Base-by-base conservation (phyloP, 2,888 invertebrate species). In the Drosophila merina region DNA sequence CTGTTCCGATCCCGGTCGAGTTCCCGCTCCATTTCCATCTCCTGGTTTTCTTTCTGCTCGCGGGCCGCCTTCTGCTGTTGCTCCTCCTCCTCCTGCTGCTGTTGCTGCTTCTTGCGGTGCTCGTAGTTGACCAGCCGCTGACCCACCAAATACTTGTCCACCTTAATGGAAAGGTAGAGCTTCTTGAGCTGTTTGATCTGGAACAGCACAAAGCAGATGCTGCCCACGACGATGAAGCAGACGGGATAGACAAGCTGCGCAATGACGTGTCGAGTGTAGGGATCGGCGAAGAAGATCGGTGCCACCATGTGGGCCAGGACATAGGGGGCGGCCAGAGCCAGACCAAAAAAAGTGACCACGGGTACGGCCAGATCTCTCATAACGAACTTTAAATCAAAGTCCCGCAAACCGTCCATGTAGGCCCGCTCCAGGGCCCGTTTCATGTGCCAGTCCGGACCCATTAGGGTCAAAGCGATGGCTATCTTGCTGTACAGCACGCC, bases 401-500 rank as follows among this genome's bases (percentile, higher is more conserved):
- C 97, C 10, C 98, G 93, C 47, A 98, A 94, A 0, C 99, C 99
- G 89, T 98, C 98, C 49, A 97, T 94, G 90, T 98, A 99, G 0
- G 98, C 96, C 85, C 96, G 94, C 90, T 99, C 99, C 50, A 99
- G 96, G 0, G 97, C 97, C 3, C 96, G 93, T 57, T 98, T 95
- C 86, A 99, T 93, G 91, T 96, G 95, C 96, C 98, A 98, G 92
- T 99, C 99, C 6, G 99, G 98, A 0, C 98, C 98, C 98, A 99
- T 99, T 95, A 99, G 96, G 0, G 97, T 97, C 26, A 98, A 93
- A 0, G 98, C 99, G 88, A 98, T 97, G 12, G 98, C 96, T 60
- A 99, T 99, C 93, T 99, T 99, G 1, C 98, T 98, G 91, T 99
- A 99, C 0, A 99, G 93, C 9, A 99, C 98, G 26, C 99, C 99